These are phyloP conservation scores for Hybos culiciformis DNA, from an alignment of 2,888 invertebrate genomes.

Conservation along the genomic window DNA sequence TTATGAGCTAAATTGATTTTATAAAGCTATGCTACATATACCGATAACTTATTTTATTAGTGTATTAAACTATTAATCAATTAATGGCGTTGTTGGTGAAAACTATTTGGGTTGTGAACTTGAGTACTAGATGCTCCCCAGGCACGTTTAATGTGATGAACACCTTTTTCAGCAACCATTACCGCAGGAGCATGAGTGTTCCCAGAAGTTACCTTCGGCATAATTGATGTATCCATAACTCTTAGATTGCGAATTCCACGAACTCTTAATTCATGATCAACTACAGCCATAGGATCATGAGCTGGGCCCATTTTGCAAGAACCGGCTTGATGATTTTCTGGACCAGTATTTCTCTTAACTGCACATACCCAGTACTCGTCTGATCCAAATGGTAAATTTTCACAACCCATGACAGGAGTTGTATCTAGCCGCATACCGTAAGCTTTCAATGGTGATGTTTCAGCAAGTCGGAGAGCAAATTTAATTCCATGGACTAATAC, in stretches of 20 bases:
- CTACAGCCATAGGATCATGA: constrained; percentile 57
- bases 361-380: constrained; percentile 69
- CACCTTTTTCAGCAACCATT: constrained; percentile 66
- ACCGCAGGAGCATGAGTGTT: constrained; percentile 65
- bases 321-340: constrained; percentile 72
- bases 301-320: constrained; percentile 70
- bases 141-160: constrained; percentile 30
- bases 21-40: no score
- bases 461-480: constrained; percentile 54
- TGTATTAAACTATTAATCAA: no score
- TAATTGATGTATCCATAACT: constrained; percentile 66
- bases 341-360: constrained; percentile 53
- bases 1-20: no score
- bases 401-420: constrained; percentile 61
- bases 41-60: no score
- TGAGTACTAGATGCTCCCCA: constrained; percentile 34
- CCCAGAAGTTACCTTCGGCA: constrained; percentile 61
- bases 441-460: constrained; percentile 49
- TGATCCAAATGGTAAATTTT: constrained; percentile 52
- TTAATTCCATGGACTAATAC: constrained; percentile 72
- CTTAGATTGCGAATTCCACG: constrained; percentile 53
- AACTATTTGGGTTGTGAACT: no score
- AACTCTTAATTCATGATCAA: constrained; percentile 47
- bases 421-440: constrained; percentile 64
- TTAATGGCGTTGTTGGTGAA: no score